Base-by-base conservation (phyloP, 2,113 vertebrate species). In the Jaculus jaculus region DNA sequence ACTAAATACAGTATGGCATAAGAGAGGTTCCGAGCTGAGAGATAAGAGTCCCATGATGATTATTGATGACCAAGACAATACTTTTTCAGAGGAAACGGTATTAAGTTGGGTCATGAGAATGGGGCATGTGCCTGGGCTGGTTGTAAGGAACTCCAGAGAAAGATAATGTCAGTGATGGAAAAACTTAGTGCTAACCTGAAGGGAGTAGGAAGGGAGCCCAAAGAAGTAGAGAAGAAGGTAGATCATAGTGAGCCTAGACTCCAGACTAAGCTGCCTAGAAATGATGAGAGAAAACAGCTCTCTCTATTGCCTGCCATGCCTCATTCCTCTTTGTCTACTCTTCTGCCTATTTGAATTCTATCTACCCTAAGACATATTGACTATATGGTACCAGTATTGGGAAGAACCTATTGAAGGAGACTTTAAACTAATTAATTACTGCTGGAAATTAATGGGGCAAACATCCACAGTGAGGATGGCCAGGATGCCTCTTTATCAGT, bases 391-490 rank as follows among this genome's bases (percentile, higher is more conserved):
- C 51, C 18, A 90, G 83, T n/a, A 89, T 13, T 91, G 21, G 61
- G 10, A n/a, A 84, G 73, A 92, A 93, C 18, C 73, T 96, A 83
- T 34, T 65, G 74, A 51, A 94, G 71, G 47, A 94, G 66, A 71
- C 20, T 54, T 88, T 93, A 60, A 90, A 23, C 4, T 84, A 90
- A 91, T 80, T 84, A 90, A 91, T 80, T 86, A 77, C 42, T 73
- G 73, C 12, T 94, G 30, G 47, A 73, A 95, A 47, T 39, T 63
- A 81, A 72, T 9, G 18, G 32, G 12, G 54, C 11, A 89, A 58
- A 61, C 84, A 73, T 91, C 10, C 30, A 42, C 30, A 85, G 9
- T 34, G 92, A 93, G 7, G 32, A 58, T 10, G 11, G 30, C 73
- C 73, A 85, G 18, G n/a, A 73, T 71, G 23, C 83, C 47, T 86